Conservation (phyloP, 2,113 vertebrate genomes). For the Cariama cristata region DNA sequence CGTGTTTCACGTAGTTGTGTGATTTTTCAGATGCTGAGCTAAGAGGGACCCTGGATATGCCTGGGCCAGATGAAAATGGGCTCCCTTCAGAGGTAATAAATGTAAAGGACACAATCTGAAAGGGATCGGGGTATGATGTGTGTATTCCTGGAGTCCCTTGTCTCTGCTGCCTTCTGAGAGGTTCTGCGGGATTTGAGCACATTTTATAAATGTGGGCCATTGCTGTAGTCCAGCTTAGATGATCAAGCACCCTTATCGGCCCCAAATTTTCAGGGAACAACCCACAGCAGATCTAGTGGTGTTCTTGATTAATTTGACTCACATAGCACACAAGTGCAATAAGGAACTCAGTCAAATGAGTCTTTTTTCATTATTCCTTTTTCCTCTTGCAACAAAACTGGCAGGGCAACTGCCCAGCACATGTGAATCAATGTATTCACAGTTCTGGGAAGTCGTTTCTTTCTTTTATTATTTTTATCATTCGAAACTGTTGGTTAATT, state of each 20-base stretch:
- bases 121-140: too few species aligned
- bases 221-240: neutral
- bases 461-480: neutral
- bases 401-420: neutral
- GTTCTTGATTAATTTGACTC: neutral
- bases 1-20: neutral
- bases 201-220: neutral
- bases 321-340: neutral
- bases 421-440: neutral
- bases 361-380: neutral
- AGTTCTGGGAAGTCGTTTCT: neutral
- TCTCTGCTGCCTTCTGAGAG: neutral
- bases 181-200: neutral
- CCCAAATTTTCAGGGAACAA: neutral
- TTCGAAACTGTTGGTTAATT: conserved; percentile 8
- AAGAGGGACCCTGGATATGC: neutral
- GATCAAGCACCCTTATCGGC: neutral
- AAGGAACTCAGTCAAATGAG: neutral
- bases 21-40: neutral
- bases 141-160: neutral
- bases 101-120: neutral
- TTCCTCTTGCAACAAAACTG: neutral
- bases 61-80: neutral
- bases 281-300: neutral
- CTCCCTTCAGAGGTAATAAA: neutral